Base-by-base conservation (phyloP, 2,888 invertebrate genomes). In the Volucella inflata region DNA sequence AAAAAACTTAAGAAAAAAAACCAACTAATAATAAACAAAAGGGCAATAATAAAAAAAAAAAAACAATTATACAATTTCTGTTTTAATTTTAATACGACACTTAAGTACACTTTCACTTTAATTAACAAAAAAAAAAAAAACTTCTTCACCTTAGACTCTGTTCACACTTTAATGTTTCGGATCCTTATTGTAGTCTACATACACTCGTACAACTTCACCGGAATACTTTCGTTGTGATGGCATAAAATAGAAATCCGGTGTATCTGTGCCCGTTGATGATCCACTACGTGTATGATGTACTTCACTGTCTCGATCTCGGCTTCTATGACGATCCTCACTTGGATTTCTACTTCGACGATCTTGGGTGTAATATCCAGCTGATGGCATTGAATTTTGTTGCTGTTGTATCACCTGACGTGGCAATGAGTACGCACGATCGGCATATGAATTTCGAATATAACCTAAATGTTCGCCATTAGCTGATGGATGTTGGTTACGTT, bases 141-240 rank as follows among this genome's bases (percentile, higher is more conserved):
- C 30, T 44, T 68, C 30, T 59, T 44, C 30, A 6, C 16, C 8
- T 40, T 12, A 3, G 16, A 11, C 9, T 36, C 4, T 51, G 8
- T 14, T n/a, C 10, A 14, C 30, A 40, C 38, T 51, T 67, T 89
- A 92, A 88, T 92, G 94, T 90, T 95, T 94, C 72, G 94, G 94
- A 89, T 95, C 94, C 91, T 95, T 95, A 90, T 95, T 96, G 90
- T 96, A 96, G 91, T 96, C 96, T 44, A 97, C 96, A 91, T 95
- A 97, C 50, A 97, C 96, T 88, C 96, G 93, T 71, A 97, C 96
- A 40, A 96, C 95, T 93, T 98, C 97, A 88, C 98, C 98, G 89
- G 97, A 97, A 92, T 98, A 97, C 92, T 98, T 97, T 87, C 98
- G 93, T 91, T 98, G 98, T 85, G 97, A 97, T 57, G 98, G 98